A percentile compares a stretch with the other conserved stretches of the same genome.
Conservation (phyloP, 2,888 invertebrate species). For the Drosophila diplacantha region DNA sequence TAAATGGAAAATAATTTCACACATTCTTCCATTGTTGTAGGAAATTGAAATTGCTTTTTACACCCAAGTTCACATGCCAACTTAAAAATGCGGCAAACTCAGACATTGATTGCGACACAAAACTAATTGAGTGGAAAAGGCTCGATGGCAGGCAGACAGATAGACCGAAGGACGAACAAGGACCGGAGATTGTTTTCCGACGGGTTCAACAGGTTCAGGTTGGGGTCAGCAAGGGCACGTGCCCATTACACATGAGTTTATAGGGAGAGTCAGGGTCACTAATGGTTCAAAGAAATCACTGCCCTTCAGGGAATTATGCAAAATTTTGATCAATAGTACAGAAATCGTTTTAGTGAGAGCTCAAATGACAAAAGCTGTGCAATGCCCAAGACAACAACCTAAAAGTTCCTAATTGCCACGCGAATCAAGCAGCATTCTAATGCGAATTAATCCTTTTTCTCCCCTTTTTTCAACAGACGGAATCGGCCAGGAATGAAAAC, state of each 20-base stretch:
- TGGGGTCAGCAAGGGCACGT: constrained; percentile 14
- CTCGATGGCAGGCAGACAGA: constrained; percentile 12
- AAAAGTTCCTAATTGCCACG: constrained; percentile 16
- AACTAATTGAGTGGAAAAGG: constrained; percentile 63
- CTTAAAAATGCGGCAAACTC: constrained; percentile 27
- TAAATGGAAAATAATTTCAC: not conserved
- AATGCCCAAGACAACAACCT: not conserved
- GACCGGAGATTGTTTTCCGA: constrained; percentile 6
- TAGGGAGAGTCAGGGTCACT: not conserved
- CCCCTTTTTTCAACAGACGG: constrained; percentile 66
- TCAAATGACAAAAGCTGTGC: not conserved
- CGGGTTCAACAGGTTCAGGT: constrained; percentile 41
- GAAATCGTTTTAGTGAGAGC: not conserved
- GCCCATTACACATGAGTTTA: constrained; percentile 8
- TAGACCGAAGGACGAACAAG: not conserved
- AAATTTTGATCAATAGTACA: constrained; percentile 2
- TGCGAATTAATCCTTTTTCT: not conserved
- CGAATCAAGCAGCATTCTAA: not conserved
- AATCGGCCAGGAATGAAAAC: constrained; percentile 75
- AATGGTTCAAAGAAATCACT: constrained; percentile 1
- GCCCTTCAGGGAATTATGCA: constrained; percentile 23
- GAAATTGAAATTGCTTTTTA: constrained; percentile 35
- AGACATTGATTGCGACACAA: constrained; percentile 50
- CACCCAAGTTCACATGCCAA: constrained; percentile 19
- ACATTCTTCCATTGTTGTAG: not conserved